phyloP scores from a whole-genome alignment of 2,113 vertebrate genomes.

The Chrysemys picta region DNA sequence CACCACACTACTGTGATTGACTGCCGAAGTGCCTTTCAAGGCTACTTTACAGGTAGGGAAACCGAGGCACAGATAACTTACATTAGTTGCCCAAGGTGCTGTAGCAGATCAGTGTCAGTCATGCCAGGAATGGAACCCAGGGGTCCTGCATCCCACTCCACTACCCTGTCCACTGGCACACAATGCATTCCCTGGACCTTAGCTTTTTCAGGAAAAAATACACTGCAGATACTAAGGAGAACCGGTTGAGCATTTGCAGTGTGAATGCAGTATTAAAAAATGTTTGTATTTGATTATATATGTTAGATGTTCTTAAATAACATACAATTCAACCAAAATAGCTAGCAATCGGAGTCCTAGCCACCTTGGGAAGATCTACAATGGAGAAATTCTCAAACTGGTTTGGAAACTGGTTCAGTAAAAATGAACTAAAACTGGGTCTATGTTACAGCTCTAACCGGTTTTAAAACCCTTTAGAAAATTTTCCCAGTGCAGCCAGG shows the following conservation, averaged over 20 bases:
- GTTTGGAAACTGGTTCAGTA: neutral
- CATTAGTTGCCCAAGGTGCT: too few species aligned
- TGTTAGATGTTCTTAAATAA: neutral
- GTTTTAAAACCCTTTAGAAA: neutral
- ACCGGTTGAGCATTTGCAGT: neutral
- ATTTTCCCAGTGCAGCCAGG: neutral
- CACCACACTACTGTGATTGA: too few species aligned
- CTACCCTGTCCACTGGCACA: too few species aligned
- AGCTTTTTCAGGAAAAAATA: too few species aligned
- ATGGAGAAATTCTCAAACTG: neutral
- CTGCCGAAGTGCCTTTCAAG: too few species aligned
- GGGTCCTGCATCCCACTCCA: too few species aligned
- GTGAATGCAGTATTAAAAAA: neutral
- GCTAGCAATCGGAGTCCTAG: rapidly evolving
- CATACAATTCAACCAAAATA: rapidly evolving
- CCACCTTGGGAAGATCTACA: neutral
- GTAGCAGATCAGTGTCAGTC: too few species aligned
- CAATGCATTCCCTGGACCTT: too few species aligned
- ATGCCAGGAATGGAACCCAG: too few species aligned
- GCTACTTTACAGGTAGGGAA: too few species aligned
- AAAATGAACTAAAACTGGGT: neutral
- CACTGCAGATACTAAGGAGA: rapidly evolving
- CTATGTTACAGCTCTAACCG: neutral
- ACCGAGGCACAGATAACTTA: too few species aligned
- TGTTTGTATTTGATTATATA: neutral